Percentiles rank a stretch among this genome's conserved stretches.
These are phyloP conservation scores for Danio albolineatus DNA, from an alignment of 2,797 vertebrate species.

Conservation along the genomic window DNA sequence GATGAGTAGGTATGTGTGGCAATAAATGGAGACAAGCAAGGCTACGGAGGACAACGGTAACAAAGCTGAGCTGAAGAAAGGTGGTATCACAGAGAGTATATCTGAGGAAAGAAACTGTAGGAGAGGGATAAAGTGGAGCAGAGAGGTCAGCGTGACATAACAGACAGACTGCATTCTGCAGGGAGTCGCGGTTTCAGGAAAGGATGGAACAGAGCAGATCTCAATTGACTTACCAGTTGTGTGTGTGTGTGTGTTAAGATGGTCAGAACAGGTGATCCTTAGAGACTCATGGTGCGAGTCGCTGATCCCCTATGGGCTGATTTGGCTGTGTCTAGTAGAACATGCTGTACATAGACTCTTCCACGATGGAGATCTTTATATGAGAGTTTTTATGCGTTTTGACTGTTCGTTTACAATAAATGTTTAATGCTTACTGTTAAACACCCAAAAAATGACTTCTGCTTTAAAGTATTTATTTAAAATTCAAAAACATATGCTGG, in stretches of 20 bases:
- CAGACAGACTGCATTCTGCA: conserved; percentile 15
- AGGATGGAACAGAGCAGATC: neutral
- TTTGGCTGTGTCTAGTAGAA: neutral
- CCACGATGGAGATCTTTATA: no score
- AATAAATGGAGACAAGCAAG: neutral
- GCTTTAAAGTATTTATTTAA: no score
- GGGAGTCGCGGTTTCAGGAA: neutral
- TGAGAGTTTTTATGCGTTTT: no score
- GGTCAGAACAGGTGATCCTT: neutral
- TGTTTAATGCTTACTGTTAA: no score
- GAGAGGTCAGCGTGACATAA: conserved; percentile 34
- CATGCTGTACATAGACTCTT: no score
- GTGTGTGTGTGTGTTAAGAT: neutral
- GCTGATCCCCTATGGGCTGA: neutral
- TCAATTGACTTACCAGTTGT: neutral
- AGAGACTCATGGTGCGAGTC: neutral
- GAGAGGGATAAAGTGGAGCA: conserved; percentile 19
- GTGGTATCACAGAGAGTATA: neutral
- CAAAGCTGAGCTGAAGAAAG: neutral
- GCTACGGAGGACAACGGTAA: neutral
- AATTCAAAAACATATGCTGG: no score
- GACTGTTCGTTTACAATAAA: no score
- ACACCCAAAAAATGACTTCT: no score
- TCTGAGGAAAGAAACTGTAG: conserved; percentile 9
- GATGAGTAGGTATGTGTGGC: neutral